phyloP scores from a whole-genome alignment of 2,888 invertebrate species.

The Calliphora vomitoria region DNA sequence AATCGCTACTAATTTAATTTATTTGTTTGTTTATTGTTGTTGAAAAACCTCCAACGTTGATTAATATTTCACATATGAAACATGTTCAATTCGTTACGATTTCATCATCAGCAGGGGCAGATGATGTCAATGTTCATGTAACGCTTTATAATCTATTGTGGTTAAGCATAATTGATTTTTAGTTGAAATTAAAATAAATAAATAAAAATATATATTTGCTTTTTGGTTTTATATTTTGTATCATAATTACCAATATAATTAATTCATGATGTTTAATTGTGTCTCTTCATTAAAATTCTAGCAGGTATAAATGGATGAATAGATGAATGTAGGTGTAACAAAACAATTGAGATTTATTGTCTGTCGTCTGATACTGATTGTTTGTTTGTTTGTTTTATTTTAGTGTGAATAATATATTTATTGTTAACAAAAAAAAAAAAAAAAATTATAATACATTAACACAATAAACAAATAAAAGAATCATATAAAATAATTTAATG shows the following conservation, averaged over 20 bases:
- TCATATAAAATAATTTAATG: conserved; percentile 39
- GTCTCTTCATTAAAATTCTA: conserved; percentile 68
- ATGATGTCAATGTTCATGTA: conserved; percentile 31
- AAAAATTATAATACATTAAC: background rate
- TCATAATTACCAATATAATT: conserved; percentile 56
- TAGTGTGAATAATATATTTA: conserved; percentile 48
- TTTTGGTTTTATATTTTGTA: conserved; percentile 15
- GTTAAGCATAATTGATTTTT: conserved; percentile 1
- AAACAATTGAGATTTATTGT: conserved; percentile 68
- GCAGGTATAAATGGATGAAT: background rate
- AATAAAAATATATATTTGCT: background rate
- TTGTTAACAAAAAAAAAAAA: conserved; percentile 17
- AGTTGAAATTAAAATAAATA: background rate
- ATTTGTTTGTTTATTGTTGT: background rate
- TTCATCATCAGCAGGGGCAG: conserved; percentile 20
- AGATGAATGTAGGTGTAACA: conserved; percentile 56
- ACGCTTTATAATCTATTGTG: background rate
- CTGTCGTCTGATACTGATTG: conserved; percentile 32
- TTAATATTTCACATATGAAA: background rate
- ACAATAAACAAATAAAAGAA: background rate
- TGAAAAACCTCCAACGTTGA: conserved; percentile 1
- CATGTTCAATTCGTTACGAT: conserved; percentile 21
- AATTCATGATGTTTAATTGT: conserved; percentile 59
- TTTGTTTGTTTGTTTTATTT: conserved; percentile 13
- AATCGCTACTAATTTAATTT: conserved; percentile 15